Conservation (phyloP, 2,888 invertebrate genomes). For the Heliconius ethilla region DNA sequence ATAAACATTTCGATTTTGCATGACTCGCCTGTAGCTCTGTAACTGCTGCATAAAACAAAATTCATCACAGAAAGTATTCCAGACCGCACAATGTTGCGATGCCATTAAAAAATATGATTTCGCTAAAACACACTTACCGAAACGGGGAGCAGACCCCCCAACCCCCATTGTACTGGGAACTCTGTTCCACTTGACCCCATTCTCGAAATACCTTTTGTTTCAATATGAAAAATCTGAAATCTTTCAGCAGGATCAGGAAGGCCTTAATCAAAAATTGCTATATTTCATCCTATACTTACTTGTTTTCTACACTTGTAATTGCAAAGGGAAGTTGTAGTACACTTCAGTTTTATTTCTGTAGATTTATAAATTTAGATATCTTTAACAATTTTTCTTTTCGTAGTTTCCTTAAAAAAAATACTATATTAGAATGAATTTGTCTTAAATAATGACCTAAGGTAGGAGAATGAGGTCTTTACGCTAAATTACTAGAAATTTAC, state of each 20-base stretch:
- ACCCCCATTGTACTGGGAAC: slow-evolving; percentile 51
- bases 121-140: slow-evolving; percentile 56
- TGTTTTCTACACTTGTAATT: slow-evolving; percentile 2
- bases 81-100: slow-evolving; percentile 40
- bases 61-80: slow-evolving; percentile 33
- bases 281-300: slow-evolving; percentile 25
- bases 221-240: slow-evolving; percentile 76
- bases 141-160: slow-evolving; percentile 40
- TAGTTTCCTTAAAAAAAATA: too few species aligned
- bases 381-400: too few species aligned
- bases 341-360: not conserved
- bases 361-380: not conserved
- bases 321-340: not conserved
- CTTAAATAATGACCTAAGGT: too few species aligned
- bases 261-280: slow-evolving; percentile 33
- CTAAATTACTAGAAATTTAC: too few species aligned
- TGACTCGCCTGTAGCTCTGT: not conserved
- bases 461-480: fast-evolving
- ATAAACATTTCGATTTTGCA: not conserved
- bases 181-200: slow-evolving; percentile 66
- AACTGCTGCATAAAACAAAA: slow-evolving; percentile 30
- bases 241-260: slow-evolving; percentile 49
- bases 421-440: too few species aligned
- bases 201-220: slow-evolving; percentile 70
- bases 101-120: slow-evolving; percentile 69